Evolutionary conservation across 2,888 invertebrate species (phyloP).

Genomic region (Agrotis ipsilon): DNA sequence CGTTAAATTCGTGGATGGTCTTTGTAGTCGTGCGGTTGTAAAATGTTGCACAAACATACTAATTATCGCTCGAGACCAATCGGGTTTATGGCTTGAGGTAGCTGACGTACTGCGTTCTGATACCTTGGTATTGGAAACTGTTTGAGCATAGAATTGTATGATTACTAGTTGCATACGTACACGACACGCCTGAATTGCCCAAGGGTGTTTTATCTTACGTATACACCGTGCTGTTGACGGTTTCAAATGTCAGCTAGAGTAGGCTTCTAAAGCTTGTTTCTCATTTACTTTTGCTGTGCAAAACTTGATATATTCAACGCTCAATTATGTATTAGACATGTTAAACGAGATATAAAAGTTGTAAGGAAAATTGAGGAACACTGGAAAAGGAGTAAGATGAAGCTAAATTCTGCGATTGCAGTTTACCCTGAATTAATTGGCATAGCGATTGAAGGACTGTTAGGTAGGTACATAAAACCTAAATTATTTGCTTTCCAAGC

Average conservation of each 20-base stretch:
- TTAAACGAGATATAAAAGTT: not conserved
- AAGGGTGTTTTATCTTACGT: constrained; percentile 40
- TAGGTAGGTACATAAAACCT: not conserved
- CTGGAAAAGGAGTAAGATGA: not conserved
- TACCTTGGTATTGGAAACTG: constrained; percentile 52
- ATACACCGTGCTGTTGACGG: constrained; percentile 25
- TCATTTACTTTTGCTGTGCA: not conserved
- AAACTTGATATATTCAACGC: not conserved
- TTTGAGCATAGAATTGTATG: constrained; percentile 36
- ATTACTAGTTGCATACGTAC: constrained; percentile 14
- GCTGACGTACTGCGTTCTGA: constrained; percentile 38
- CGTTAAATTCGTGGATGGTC: constrained; percentile 56
- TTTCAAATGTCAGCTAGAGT: constrained; percentile 30
- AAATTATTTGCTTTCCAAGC: not conserved
- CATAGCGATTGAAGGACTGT: not conserved
- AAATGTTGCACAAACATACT: constrained; percentile 63
- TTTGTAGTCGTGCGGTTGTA: constrained; percentile 62
- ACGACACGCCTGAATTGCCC: constrained; percentile 38
- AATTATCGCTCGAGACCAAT: constrained; percentile 63
- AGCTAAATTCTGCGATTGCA: too few species aligned
- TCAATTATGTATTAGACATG: not conserved
- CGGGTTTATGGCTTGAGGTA: constrained; percentile 46
- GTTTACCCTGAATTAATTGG: not conserved
- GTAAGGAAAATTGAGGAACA: not conserved
- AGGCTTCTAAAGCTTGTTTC: constrained; percentile 16